These are phyloP conservation scores for Semotilus atromaculatus DNA, from an alignment of 2,797 vertebrate species.

Conservation along the genomic window DNA sequence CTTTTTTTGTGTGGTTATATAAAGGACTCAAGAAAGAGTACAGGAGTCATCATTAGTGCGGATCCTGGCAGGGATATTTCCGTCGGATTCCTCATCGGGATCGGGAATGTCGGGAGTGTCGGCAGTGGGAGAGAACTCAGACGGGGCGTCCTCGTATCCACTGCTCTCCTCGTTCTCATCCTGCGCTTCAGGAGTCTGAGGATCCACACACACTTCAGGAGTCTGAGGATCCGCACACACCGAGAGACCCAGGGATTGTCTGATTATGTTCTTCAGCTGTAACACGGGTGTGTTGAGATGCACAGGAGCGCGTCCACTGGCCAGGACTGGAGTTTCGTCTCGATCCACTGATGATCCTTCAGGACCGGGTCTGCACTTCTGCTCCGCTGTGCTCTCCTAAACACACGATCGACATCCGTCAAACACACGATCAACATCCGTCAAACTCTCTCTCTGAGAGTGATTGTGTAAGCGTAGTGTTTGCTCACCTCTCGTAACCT, in stretches of 20 bases:
- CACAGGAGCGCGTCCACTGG: conserved; percentile 41
- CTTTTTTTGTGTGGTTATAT: conserved; percentile 28
- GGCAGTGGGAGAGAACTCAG: conserved; percentile 48
- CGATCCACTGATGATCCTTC: conserved; percentile 37
- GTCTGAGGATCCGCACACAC: too few species aligned
- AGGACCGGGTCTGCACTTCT: too few species aligned
- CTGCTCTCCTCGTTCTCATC: conserved; percentile 58
- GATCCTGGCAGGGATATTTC: neutral
- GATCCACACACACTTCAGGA: too few species aligned
- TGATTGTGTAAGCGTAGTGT: conserved; percentile 46
- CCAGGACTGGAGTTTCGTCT: neutral
- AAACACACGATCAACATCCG: neutral
- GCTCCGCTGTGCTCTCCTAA: conserved; percentile 62
- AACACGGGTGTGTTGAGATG: conserved; percentile 1
- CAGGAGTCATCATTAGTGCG: conserved; percentile 63
- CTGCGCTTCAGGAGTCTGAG: neutral
- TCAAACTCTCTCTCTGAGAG: neutral
- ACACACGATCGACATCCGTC: neutral
- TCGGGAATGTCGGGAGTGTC: conserved; percentile 55
- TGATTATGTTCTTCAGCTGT: neutral
- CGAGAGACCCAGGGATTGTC: neutral
- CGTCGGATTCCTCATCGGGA: neutral
- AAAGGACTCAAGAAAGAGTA: conserved; percentile 68
- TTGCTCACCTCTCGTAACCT: conserved; percentile 76
- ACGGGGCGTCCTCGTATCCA: conserved; percentile 56